These are phyloP conservation scores for Oncorhynchus masou DNA, from an alignment of 2,113 vertebrate species.

Conservation along the genomic window DNA sequence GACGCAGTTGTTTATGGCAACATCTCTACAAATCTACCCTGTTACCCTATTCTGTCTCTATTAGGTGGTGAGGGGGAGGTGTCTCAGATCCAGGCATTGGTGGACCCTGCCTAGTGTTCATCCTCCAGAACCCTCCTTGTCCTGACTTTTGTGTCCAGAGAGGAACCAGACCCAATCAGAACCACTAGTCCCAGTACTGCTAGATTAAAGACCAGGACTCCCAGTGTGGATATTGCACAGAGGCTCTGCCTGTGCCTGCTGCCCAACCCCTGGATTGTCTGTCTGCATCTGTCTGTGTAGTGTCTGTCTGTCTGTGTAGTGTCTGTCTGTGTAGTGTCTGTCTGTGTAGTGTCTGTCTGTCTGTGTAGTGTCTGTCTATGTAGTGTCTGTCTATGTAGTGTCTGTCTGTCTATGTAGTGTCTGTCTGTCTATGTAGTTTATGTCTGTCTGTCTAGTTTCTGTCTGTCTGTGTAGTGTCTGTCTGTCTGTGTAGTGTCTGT, in stretches of 20 bases:
- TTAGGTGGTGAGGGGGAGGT: constrained; percentile 72
- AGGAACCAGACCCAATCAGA: constrained; percentile 22
- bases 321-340: not conserved
- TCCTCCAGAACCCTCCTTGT: constrained; percentile 81
- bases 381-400: too few species aligned
- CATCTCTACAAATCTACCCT: not conserved
- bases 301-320: not conserved
- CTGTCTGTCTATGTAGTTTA: not conserved
- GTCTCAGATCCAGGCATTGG: constrained; percentile 81
- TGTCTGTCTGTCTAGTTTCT: not conserved
- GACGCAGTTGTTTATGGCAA: not conserved
- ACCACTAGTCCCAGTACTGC: not conserved
- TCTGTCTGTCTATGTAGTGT: constrained; percentile 5
- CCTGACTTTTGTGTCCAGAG: constrained; percentile 83
- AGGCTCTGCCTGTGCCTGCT: constrained; percentile 79
- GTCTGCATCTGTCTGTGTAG: not conserved
- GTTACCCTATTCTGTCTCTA: not conserved
- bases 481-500: not conserved
- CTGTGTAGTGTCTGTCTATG: not conserved
- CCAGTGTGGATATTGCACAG: constrained; percentile 85
- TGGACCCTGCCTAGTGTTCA: constrained; percentile 73
- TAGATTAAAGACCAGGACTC: constrained; percentile 61
- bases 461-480: not conserved
- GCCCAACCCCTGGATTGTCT: constrained; percentile 87
- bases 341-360: not conserved